Conservation (phyloP, 1,140 invertebrate species). For the Scaptomyza montana region DNA sequence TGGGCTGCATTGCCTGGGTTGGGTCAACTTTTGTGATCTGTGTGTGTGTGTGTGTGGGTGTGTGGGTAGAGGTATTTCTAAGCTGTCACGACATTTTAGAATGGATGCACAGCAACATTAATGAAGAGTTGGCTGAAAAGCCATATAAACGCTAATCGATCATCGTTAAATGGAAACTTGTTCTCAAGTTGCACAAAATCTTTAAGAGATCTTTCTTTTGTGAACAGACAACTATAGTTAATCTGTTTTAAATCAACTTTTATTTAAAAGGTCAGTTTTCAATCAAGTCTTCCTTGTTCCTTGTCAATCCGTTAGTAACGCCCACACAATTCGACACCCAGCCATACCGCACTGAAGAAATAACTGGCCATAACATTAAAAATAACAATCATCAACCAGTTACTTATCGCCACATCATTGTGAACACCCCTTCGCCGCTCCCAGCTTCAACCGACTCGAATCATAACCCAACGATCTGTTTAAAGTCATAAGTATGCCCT, state of each 20-base stretch:
- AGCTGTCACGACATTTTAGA: conserved; percentile 15
- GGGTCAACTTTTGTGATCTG: conserved; percentile 11
- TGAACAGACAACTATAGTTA: background rate
- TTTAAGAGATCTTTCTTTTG: background rate
- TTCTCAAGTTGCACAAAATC: background rate
- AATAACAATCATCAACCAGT: conserved; percentile 80
- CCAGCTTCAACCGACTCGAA: conserved; percentile 36
- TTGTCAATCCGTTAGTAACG: conserved; percentile 79
- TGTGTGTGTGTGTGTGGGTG: background rate
- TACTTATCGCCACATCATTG: conserved; percentile 69
- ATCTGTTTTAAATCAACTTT: conserved; percentile 6
- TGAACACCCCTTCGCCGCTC: conserved; percentile 24
- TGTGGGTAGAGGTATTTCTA: conserved; percentile 26
- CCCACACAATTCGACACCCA: conserved; percentile 77
- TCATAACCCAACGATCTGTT: conserved; percentile 73
- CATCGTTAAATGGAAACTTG: background rate
- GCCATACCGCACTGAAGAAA: conserved; percentile 29
- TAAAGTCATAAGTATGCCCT: conserved; percentile 79
- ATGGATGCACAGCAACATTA: background rate
- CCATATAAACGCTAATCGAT: background rate
- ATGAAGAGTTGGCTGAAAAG: background rate
- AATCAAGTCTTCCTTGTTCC: conserved; percentile 33
- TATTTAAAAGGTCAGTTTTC: conserved; percentile 27
- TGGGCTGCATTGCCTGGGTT: conserved; percentile 30
- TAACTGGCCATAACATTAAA: conserved; percentile 74